Conservation (phyloP, 2,113 vertebrate species). For the Malurus melanocephalus region DNA sequence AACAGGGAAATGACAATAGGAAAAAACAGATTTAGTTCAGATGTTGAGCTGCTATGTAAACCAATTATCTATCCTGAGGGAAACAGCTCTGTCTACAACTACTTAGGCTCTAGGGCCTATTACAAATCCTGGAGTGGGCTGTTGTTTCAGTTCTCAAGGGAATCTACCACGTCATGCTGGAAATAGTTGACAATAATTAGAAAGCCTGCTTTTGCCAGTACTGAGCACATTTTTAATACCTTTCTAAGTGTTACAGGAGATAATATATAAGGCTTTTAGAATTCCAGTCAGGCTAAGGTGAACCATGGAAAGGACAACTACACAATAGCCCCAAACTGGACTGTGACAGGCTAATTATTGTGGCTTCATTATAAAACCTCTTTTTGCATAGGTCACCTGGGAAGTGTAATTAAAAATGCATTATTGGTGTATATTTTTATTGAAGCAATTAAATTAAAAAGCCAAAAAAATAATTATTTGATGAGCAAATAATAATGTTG, state of each 20-base stretch:
- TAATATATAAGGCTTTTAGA: slow-evolving; percentile 84
- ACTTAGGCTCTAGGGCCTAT: slow-evolving; percentile 83
- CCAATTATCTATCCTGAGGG: slow-evolving; percentile 83
- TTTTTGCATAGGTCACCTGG: slow-evolving; percentile 95
- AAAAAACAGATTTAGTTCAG: slow-evolving; percentile 77
- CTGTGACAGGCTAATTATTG: slow-evolving; percentile 97
- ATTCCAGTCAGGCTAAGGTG: slow-evolving; percentile 87
- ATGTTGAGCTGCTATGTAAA: slow-evolving; percentile 82
- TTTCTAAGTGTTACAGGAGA: slow-evolving; percentile 83
- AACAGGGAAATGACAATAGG: slow-evolving; percentile 72
- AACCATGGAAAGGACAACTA: slow-evolving; percentile 85
- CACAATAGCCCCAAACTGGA: slow-evolving; percentile 95
- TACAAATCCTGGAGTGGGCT: slow-evolving; percentile 80
- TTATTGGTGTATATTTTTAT: slow-evolving; percentile 96
- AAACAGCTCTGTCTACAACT: slow-evolving; percentile 80
- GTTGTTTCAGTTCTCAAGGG: slow-evolving; percentile 81
- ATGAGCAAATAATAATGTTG: slow-evolving; percentile 96
- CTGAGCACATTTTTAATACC: slow-evolving; percentile 83
- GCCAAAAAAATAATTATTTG: slow-evolving; percentile 90
- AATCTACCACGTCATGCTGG: slow-evolving; percentile 80
- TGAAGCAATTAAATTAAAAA: slow-evolving; percentile 99
- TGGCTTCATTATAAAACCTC: slow-evolving; percentile 93
- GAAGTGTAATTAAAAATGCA: slow-evolving; percentile 98
- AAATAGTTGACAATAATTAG: slow-evolving; percentile 85
- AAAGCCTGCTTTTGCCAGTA: slow-evolving; percentile 79